Percentiles rank a stretch among this genome's conserved stretches.
Conservation (phyloP, 2,888 invertebrate species). For the Cetonia aurata region DNA sequence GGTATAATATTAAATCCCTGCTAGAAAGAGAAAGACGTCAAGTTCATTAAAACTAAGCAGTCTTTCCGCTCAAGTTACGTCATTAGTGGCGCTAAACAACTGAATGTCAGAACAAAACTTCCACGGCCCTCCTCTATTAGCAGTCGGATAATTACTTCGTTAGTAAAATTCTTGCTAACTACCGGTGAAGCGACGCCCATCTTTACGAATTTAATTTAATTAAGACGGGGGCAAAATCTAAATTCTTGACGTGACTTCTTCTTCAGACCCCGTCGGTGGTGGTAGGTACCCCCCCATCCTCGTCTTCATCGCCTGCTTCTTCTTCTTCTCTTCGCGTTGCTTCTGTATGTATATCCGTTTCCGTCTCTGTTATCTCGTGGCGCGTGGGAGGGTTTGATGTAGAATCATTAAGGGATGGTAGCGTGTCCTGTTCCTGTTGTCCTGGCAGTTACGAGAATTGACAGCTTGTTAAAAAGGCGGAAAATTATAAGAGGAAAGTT, state of each 20-base stretch:
- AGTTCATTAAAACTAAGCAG: slow-evolving; percentile 72
- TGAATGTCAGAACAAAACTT: slow-evolving; percentile 64
- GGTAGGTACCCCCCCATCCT: not conserved
- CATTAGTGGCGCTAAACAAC: slow-evolving; percentile 72
- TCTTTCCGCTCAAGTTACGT: slow-evolving; percentile 86
- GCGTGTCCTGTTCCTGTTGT: not conserved
- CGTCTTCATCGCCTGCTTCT: not conserved
- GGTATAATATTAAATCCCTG: not conserved
- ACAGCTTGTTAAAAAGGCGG: too few species aligned
- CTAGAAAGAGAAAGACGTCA: slow-evolving; percentile 34
- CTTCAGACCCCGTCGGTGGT: not conserved
- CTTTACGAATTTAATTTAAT: slow-evolving; percentile 65
- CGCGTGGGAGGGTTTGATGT: slow-evolving; percentile 52
- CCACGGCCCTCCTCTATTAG: slow-evolving; percentile 61
- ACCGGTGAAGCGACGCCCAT: slow-evolving; percentile 56
- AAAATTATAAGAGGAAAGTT: too few species aligned
- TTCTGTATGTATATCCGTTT: not conserved
- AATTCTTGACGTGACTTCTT: slow-evolving; percentile 62
- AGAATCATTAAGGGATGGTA: slow-evolving; percentile 54
- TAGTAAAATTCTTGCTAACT: slow-evolving; percentile 66
- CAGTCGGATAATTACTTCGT: slow-evolving; percentile 67
- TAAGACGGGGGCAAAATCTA: slow-evolving; percentile 63
- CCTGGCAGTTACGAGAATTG: not conserved
- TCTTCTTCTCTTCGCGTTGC: not conserved
- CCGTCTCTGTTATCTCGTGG: not conserved